Evolutionary conservation across 2,888 invertebrate species (phyloP).

Genomic region (Odontomyia ornata): DNA sequence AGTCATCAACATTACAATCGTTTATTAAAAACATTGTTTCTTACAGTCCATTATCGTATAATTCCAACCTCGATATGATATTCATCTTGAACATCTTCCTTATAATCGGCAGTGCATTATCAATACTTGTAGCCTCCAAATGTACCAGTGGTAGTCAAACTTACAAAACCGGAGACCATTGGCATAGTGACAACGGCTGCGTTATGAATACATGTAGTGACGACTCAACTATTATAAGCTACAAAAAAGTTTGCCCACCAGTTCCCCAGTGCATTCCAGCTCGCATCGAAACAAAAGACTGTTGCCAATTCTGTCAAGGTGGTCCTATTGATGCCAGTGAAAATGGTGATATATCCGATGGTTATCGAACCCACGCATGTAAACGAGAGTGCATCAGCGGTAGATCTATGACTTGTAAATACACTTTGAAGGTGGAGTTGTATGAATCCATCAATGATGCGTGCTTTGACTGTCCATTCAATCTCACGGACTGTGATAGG

Average conservation of each 20-base stretch:
- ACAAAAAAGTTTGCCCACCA: conserved; percentile 1
- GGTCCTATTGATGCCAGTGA: background rate
- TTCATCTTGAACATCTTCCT: too few relatives aligned
- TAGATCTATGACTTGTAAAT: conserved; percentile 16
- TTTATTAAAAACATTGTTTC: too few relatives aligned
- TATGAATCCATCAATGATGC: background rate
- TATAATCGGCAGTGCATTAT: too few relatives aligned
- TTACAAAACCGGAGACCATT: background rate
- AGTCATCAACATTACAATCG: too few relatives aligned
- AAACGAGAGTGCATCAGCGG: background rate
- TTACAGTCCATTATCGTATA: too few relatives aligned
- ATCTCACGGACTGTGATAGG: conserved; percentile 60
- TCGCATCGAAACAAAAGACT: background rate
- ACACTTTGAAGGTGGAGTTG: background rate
- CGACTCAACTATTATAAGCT: background rate
- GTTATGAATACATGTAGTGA: background rate
- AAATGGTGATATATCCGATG: conserved; percentile 36
- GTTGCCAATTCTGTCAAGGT: conserved; percentile 7
- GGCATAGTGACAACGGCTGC: background rate
- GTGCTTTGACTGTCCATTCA: conserved; percentile 25
- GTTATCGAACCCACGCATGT: conserved; percentile 1
- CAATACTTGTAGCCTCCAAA: too few relatives aligned
- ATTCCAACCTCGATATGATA: too few relatives aligned
- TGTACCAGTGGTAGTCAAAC: too few relatives aligned
- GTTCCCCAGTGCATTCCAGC: background rate